Percentiles rank a stretch among this genome's conserved stretches.
These are phyloP conservation scores for Polydrusus tereticollis DNA, from an alignment of 2,888 invertebrate genomes.

Conservation along the genomic window DNA sequence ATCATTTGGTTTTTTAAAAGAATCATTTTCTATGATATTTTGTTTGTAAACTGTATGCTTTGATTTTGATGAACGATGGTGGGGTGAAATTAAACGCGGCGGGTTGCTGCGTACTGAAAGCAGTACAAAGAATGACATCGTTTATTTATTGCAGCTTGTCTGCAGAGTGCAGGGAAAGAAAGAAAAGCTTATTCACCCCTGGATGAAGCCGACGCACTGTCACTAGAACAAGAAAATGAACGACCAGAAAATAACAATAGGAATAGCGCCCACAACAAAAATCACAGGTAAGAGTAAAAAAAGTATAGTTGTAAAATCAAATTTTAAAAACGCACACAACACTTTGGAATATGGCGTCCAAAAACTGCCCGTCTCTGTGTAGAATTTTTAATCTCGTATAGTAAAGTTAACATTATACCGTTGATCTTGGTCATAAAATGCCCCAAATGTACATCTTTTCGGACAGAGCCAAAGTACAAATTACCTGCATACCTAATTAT, in stretches of 20 bases:
- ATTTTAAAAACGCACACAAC: neutral
- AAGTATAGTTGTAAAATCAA: neutral
- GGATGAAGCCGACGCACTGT: conserved; percentile 69
- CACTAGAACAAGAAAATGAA: conserved; percentile 59
- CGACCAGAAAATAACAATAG: conserved; percentile 68
- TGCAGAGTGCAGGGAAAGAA: conserved; percentile 77
- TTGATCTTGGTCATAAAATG: no score
- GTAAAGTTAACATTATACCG: no score
- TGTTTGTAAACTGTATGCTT: no score
- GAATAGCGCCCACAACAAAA: conserved; percentile 62
- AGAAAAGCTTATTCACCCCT: conserved; percentile 77
- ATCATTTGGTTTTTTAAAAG: neutral
- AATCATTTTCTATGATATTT: no score
- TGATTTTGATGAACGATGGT: neutral
- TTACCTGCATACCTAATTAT: no score
- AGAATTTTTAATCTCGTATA: no score
- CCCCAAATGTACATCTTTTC: no score
- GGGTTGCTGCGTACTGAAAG: no score
- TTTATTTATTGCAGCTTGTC: conserved; percentile 72
- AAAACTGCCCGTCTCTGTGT: no score
- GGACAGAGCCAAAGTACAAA: no score
- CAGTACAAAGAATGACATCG: no score
- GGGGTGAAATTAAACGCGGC: neutral
- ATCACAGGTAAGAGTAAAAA: conserved; percentile 53
- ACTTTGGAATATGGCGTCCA: no score